These are phyloP conservation scores for Tympanuchus pallidicinctus DNA, from an alignment of 2,113 vertebrate species.

Conservation along the genomic window DNA sequence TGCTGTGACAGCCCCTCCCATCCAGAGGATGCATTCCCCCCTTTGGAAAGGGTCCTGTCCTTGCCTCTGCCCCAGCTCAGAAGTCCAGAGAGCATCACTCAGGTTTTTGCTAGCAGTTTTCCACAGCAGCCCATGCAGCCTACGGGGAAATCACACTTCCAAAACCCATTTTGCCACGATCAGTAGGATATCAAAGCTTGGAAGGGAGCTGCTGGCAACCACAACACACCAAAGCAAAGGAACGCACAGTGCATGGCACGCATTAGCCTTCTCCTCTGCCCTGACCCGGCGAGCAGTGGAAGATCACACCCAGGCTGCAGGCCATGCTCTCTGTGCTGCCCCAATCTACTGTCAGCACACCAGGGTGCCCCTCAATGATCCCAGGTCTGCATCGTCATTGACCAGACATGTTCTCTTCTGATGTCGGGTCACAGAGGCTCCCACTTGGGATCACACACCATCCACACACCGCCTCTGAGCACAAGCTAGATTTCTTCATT, in stretches of 20 bases:
- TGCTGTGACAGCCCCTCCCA: too few relatives aligned
- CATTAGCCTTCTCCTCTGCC: not conserved
- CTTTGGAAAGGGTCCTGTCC: too few relatives aligned
- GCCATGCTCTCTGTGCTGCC: not conserved
- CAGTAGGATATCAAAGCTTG: not conserved
- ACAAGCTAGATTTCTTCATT: constrained; percentile 15
- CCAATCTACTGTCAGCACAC: not conserved
- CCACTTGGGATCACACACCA: not conserved
- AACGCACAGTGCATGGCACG: rapidly evolving
- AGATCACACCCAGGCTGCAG: not conserved
- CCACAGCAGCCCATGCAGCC: not conserved
- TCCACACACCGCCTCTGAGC: not conserved
- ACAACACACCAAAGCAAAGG: not conserved
- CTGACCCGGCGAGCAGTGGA: not conserved
- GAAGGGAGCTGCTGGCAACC: not conserved
- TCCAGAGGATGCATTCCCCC: too few relatives aligned
- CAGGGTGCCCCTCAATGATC: not conserved
- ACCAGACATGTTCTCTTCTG: not conserved
- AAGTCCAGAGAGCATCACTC: not conserved
- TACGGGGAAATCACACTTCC: not conserved
- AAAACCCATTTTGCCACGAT: not conserved
- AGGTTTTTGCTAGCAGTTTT: not conserved
- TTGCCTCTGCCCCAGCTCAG: not conserved
- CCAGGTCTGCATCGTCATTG: not conserved
- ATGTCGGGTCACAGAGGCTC: not conserved